Evolutionary conservation across 1,140 invertebrate genomes (phyloP).

Genomic region (Neomicropteryx cornuta): DNA sequence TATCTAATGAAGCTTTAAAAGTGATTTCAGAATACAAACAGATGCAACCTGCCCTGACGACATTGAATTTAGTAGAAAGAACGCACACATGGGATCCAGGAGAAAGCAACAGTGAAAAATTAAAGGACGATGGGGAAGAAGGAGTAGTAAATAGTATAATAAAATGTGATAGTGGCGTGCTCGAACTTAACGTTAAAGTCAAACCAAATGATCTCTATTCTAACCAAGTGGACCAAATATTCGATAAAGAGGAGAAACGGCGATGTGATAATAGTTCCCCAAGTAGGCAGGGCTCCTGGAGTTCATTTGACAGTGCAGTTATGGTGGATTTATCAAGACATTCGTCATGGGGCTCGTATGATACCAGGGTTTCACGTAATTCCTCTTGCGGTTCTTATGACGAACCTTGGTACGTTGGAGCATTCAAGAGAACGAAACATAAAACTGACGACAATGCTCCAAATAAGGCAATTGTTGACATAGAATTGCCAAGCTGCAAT

Average conservation of each 20-base stretch:
- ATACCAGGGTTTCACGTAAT: slow-evolving; percentile 56
- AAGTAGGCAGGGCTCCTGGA: slow-evolving; percentile 66
- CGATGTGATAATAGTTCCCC: slow-evolving; percentile 35
- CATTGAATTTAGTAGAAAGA: too few species aligned
- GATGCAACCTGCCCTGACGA: too few species aligned
- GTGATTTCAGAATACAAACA: too few species aligned
- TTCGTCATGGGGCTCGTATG: slow-evolving; percentile 71
- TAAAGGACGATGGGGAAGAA: slow-evolving; percentile 20
- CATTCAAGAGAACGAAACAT: slow-evolving; percentile 59
- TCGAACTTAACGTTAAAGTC: slow-evolving; percentile 30
- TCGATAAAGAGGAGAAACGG: slow-evolving; percentile 58
- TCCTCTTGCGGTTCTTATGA: slow-evolving; percentile 68
- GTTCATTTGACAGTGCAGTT: slow-evolving; percentile 66
- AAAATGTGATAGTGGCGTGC: slow-evolving; percentile 40
- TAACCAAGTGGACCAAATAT: slow-evolving; percentile 56
- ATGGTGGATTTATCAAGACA: slow-evolving; percentile 63
- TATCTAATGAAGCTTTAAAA: slow-evolving; percentile 23
- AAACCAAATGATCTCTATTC: slow-evolving; percentile 53
- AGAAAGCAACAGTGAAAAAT: slow-evolving; percentile 25
- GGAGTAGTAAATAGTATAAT: slow-evolving; percentile 36
- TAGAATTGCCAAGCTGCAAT: slow-evolving; percentile 17
- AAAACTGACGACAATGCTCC: slow-evolving; percentile 54
- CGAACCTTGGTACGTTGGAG: slow-evolving; percentile 52
- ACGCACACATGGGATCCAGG: slow-evolving; percentile 53
- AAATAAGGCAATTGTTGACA: slow-evolving; percentile 17